phyloP scores from a whole-genome alignment of 2,113 vertebrate species.

The Azemiops feae region DNA sequence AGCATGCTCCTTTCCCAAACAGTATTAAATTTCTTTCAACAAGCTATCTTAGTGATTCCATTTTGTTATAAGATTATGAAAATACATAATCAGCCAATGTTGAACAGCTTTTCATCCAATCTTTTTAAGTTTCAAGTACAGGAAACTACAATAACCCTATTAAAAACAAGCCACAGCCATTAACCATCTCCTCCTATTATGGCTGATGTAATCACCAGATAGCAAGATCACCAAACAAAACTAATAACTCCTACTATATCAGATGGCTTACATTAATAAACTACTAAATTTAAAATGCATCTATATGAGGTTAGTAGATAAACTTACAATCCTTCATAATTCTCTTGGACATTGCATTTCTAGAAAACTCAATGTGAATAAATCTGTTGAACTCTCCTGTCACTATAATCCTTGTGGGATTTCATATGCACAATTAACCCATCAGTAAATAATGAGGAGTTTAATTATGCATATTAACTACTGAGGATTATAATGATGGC shows the following conservation, averaged over 20 bases:
- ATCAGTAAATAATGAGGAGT: background rate
- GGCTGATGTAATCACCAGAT: constrained; percentile 43
- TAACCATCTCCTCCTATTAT: constrained; percentile 51
- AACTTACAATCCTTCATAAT: background rate
- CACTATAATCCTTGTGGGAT: background rate
- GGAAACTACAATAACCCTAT: constrained; percentile 55
- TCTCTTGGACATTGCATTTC: background rate
- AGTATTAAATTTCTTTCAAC: constrained; percentile 67
- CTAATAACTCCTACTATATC: constrained; percentile 30
- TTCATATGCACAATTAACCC: background rate
- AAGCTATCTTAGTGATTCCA: constrained; percentile 61
- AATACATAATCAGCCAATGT: constrained; percentile 63
- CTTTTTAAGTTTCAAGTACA: constrained; percentile 53
- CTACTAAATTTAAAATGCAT: background rate
- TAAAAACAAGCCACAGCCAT: constrained; percentile 43
- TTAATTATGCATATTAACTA: background rate
- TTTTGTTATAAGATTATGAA: constrained; percentile 68
- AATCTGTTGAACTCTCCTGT: background rate
- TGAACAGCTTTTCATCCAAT: constrained; percentile 52
- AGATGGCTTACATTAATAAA: background rate
- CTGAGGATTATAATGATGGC: background rate
- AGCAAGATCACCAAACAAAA: constrained; percentile 31
- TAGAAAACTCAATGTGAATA: background rate
- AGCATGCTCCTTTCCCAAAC: constrained; percentile 54
- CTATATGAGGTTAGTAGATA: background rate